Base-by-base conservation (phyloP, 2,113 vertebrate genomes). In the Cyanocitta stelleri region DNA sequence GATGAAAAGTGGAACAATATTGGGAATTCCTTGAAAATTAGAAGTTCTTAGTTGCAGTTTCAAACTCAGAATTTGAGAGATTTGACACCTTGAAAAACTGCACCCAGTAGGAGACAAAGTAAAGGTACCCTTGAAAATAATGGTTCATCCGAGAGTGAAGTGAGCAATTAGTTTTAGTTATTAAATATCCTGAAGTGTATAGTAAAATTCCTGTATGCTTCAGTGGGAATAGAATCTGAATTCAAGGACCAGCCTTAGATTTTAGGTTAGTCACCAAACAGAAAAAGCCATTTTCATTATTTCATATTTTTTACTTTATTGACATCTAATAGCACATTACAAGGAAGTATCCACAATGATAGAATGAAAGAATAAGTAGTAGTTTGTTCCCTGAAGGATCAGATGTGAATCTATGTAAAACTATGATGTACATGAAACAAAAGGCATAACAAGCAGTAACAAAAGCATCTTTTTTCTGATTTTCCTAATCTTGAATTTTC, bases 81-180 rank as follows among this genome's bases (percentile, higher is more conserved):
- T 82, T 46, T 68, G 30, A 7, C 43, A 84, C 23, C 20, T 54
- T 27, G 21, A 58, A 35, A 74, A 86, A 77, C 19, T 73, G 23
- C 2, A 3, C 3, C 13, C 5, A 62, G 22, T 11, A 58, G 10
- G n/a, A 81, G 3, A 58, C 8, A 64, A 82, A 83, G 30, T 49
- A 73, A 86, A 69, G 7, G 15, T 55, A 56, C 8, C 33, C 46
- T 21, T 59, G 30, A 83, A 76, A 83, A 48, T 48, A 6, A 24
- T 56, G 16, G 6, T 15, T 69, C 7, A 41, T 16, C 24, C 49
- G 19, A 59, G 13, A 79, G 13, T 27, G 39, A 89, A 8, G 4
- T 51, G 11, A 59, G 8, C 0, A 0, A 64, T 41, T 78, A n/a
- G 64, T 85, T 64, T 41, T 11, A 48, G 8, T 1, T 1, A n/a